phyloP scores from a whole-genome alignment of 2,113 vertebrate species.

The Chloebia gouldiae region DNA sequence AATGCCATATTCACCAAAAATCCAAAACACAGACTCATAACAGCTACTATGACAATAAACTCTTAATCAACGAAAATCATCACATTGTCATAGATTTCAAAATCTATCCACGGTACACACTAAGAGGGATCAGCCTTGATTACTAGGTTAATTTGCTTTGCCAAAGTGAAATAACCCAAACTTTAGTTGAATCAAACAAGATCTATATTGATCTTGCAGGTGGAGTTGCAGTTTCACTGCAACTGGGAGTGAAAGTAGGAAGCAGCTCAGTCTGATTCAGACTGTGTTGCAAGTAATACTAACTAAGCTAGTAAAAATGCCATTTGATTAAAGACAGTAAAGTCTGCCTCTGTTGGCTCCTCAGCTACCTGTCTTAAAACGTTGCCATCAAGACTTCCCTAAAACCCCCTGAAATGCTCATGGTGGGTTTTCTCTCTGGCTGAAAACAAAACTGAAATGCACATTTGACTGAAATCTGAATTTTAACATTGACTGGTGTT shows the following conservation, averaged over 20 bases:
- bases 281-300: background rate
- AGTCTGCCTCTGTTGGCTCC: background rate
- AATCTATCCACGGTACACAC: background rate
- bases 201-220: background rate
- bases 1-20: background rate
- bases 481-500: background rate
- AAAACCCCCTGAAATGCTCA: background rate
- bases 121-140: background rate
- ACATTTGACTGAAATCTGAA: background rate
- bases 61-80: background rate
- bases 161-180: background rate
- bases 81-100: background rate
- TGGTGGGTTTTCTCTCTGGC: background rate
- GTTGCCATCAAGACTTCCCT: background rate
- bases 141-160: background rate
- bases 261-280: background rate
- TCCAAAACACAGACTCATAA: background rate
- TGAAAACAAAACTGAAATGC: background rate
- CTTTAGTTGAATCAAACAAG: background rate
- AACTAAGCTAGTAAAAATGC: background rate
- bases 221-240: background rate
- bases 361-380: background rate
- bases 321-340: background rate
- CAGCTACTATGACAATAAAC: background rate
- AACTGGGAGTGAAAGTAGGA: background rate